These are phyloP conservation scores for Glaucomys volans DNA, from an alignment of 2,113 vertebrate genomes.

Conservation along the genomic window DNA sequence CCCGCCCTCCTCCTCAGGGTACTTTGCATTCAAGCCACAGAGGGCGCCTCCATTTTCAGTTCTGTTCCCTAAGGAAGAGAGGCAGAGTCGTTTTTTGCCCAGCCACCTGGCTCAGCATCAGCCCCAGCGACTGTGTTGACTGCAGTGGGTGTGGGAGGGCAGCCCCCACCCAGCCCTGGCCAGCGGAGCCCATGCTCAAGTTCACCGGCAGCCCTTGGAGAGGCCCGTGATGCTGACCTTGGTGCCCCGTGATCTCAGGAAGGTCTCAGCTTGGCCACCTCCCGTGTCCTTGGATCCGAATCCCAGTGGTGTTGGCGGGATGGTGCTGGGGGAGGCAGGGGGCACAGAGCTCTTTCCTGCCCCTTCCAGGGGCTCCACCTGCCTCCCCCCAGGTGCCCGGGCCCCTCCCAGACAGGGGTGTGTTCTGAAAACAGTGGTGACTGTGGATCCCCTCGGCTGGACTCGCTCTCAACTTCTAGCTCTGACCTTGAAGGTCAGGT, in stretches of 20 bases:
- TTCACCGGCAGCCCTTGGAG: conserved; percentile 28
- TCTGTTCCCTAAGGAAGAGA: conserved; percentile 63
- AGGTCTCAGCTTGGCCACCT: accelerated
- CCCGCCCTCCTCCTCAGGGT: background rate
- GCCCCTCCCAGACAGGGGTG: background rate
- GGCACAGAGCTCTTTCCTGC: background rate
- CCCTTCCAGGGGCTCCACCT: background rate
- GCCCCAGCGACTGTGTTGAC: conserved; percentile 66
- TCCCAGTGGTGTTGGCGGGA: accelerated
- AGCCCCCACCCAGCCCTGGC: conserved; percentile 57
- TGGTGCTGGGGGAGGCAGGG: too few relatives aligned
- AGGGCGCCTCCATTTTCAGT: conserved; percentile 68
- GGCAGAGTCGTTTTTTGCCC: conserved; percentile 78
- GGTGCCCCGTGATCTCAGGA: accelerated
- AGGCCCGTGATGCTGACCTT: background rate
- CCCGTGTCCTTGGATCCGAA: background rate
- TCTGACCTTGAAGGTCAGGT: background rate
- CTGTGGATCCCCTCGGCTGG: background rate
- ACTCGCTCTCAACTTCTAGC: background rate
- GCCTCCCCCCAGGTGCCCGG: accelerated
- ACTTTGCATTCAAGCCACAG: background rate
- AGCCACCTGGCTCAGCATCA: conserved; percentile 52
- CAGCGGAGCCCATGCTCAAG: conserved; percentile 55
- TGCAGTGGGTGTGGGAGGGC: conserved; percentile 28
- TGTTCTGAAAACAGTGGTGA: background rate